phyloP scores from a whole-genome alignment of 1,140 invertebrate species.

The Harlomillsia oculata region DNA sequence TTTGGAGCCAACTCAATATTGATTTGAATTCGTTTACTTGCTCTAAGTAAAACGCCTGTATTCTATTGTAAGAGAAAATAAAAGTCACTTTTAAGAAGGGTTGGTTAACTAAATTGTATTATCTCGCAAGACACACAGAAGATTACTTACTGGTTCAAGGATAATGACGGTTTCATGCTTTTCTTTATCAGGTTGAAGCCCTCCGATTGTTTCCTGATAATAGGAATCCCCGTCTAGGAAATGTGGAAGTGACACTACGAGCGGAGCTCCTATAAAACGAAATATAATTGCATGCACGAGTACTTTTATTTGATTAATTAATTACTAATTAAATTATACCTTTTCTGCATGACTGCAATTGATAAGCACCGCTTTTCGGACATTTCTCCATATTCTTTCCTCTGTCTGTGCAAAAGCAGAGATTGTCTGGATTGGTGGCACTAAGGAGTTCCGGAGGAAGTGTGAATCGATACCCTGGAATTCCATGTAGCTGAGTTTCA shows the following conservation, averaged over 20 bases:
- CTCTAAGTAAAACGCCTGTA: conserved; percentile 15
- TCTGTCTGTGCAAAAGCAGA: conserved; percentile 10
- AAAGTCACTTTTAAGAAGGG: not conserved
- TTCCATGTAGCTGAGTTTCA: not conserved
- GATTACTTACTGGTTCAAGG: conserved; percentile 16
- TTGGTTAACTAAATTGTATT: not conserved
- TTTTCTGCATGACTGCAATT: conserved; percentile 9
- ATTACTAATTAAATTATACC: not conserved
- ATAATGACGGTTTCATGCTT: conserved; percentile 20
- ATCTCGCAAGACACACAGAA: not conserved
- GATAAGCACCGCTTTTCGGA: conserved; percentile 10
- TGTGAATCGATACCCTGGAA: conserved; percentile 19
- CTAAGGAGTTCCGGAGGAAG: conserved; percentile 2
- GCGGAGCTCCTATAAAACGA: conserved; percentile 15
- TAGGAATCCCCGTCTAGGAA: conserved; percentile 8
- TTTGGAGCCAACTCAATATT: conserved; percentile 11
- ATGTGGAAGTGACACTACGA: conserved; percentile 21
- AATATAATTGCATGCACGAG: not conserved
- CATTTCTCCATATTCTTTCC: conserved; percentile 18
- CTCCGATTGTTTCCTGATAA: not conserved
- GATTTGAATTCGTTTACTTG: conserved; percentile 23
- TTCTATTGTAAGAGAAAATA: conserved; percentile 24
- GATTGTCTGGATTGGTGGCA: conserved; percentile 10
- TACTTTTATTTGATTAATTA: not conserved
- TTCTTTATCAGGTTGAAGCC: conserved; percentile 15